Base-by-base conservation (phyloP, 2,888 invertebrate genomes). In the Synergus itoensis region DNA sequence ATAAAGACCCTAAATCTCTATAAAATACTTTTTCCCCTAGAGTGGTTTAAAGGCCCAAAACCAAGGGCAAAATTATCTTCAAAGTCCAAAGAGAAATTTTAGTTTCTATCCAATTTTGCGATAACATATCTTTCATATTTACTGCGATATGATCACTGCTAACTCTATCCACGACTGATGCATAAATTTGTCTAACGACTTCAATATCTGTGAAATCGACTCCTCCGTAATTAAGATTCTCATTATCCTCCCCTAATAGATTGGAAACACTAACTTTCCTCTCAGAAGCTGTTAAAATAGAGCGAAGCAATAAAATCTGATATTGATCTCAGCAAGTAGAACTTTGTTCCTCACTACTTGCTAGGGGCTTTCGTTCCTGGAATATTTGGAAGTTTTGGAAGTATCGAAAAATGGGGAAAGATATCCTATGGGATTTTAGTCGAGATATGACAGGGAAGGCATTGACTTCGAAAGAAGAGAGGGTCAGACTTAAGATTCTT, bases 401-500 rank as follows among this genome's bases (percentile, higher is more conserved):
- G 18, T 18, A 28, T 28, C 48, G 36, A 48, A 28, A 69, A 16
- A 69, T 48, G 28, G 16, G 45, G 16, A 14, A 21, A 14, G 45
- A n/a, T 67, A 67, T 67, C 41, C 45, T 41, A 21, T 67, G 45
- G 45, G 43, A 43, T 43, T 45, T 43, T 45, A 67, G 41, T 67
- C 5, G 43, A 69, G 82, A 77, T 67, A 82, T 82, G 78, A 76
- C 77, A 78, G 78, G 77, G 79, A 77, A 80, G 81, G 77, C 79
- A 82, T 79, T 81, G 80, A 82, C 81, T 82, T 77, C 62, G 76
- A 76, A 78, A 80, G 69, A 79, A 84, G 80, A 83, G 83, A 86
- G 87, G 84, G 80, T 84, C 79, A 82, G 81, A 69, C 78, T 82
- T 79, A 67, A 82, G 83, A 83, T 87, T 86, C 85, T 88, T 79